A percentile compares a stretch with the other conserved stretches of the same genome.
These are phyloP conservation scores for Scrobipalpa atriplicella DNA, from an alignment of 2,888 invertebrate genomes.

Conservation along the genomic window DNA sequence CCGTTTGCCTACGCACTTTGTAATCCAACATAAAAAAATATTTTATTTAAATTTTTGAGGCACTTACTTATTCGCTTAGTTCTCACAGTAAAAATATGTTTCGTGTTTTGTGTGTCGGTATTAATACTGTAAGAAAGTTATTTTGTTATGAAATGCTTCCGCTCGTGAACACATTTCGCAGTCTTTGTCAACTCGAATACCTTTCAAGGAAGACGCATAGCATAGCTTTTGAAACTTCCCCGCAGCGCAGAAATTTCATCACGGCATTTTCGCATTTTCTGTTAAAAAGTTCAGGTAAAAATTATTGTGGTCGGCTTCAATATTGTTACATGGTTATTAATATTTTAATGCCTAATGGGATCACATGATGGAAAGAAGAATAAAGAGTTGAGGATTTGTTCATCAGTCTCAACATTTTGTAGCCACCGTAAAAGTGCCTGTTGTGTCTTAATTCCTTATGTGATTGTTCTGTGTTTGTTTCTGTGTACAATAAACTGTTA, in stretches of 20 bases:
- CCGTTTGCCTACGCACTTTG: too few relatives aligned
- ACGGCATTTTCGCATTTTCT: constrained; percentile 20
- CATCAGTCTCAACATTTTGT: too few relatives aligned
- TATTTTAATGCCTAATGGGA: too few relatives aligned
- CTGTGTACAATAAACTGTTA: too few relatives aligned
- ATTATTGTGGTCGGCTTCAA: not conserved
- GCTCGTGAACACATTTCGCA: constrained; percentile 20
- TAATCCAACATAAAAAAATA: too few relatives aligned
- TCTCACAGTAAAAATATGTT: not conserved
- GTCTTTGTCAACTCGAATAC: constrained; percentile 23
- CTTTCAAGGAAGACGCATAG: constrained; percentile 19
- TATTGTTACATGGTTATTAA: too few relatives aligned
- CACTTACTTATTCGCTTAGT: not conserved
- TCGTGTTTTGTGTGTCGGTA: not conserved
- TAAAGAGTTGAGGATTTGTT: too few relatives aligned
- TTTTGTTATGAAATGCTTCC: constrained; percentile 20
- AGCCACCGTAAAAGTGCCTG: too few relatives aligned
- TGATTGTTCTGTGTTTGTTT: too few relatives aligned
- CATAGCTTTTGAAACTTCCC: constrained; percentile 13
- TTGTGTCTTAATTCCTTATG: too few relatives aligned
- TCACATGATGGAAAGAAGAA: too few relatives aligned
- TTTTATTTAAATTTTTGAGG: not conserved
- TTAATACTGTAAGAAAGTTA: constrained; percentile 1
- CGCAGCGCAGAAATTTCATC: constrained; percentile 5
- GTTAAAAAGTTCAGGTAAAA: constrained; percentile 1